Percentiles rank a stretch among this genome's conserved stretches.
phyloP scores from a whole-genome alignment of 2,888 invertebrate species.

The Hecatera dysodea region DNA sequence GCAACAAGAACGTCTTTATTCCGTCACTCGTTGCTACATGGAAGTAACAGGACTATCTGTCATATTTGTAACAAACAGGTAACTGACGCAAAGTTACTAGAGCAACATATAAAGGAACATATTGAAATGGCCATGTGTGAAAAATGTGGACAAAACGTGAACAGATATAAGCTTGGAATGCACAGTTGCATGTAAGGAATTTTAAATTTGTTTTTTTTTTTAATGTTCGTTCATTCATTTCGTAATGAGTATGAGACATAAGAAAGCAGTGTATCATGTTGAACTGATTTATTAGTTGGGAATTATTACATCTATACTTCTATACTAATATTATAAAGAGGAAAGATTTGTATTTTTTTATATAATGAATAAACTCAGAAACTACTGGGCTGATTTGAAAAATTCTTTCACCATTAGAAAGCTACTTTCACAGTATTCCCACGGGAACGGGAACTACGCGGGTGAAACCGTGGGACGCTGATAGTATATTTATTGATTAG shows the following conservation, averaged over 20 bases:
- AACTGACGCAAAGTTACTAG: conserved; percentile 68
- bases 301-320: no score
- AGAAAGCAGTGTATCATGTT: background rate
- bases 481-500: no score
- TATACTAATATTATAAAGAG: no score
- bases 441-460: no score
- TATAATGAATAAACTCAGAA: no score
- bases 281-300: background rate
- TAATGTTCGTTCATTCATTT: background rate
- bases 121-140: conserved; percentile 83
- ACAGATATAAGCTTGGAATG: conserved; percentile 70
- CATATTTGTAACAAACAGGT: conserved; percentile 76
- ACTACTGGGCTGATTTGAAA: no score
- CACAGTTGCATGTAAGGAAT: conserved; percentile 73
- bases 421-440: no score
- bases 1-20: conserved; percentile 77
- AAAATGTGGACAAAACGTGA: conserved; percentile 81
- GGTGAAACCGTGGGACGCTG: no score
- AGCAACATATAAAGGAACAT: conserved; percentile 77
- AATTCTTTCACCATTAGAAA: no score
- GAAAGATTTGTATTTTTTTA: no score
- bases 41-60: conserved; percentile 70
- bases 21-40: conserved; percentile 79
- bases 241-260: no score
- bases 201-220: background rate